Conservation (phyloP, 1,140 invertebrate species). For the Phthorimaea operculella region DNA sequence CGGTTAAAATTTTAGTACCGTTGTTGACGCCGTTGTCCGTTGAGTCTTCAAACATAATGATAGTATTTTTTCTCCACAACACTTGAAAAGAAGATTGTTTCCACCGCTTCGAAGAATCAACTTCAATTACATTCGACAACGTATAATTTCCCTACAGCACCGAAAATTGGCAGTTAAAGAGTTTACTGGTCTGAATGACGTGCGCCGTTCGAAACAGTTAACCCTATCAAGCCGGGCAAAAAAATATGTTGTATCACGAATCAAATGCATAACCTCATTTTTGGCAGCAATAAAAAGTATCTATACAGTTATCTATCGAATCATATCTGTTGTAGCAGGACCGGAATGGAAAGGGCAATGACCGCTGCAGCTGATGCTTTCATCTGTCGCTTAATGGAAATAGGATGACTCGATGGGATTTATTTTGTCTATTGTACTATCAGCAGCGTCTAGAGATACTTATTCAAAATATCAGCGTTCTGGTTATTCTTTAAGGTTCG, state of each 20-base stretch:
- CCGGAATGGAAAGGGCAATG: slow-evolving; percentile 37
- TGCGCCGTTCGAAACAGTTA: slow-evolving; percentile 1
- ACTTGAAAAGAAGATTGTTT: slow-evolving; percentile 1
- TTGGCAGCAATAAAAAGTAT: slow-evolving; percentile 51
- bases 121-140: background rate
- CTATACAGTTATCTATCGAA: slow-evolving; percentile 62
- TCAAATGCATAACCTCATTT: slow-evolving; percentile 51
- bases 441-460: no score
- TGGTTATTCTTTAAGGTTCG: no score
- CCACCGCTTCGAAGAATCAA: background rate
- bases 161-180: background rate
- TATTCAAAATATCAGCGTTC: no score
- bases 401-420: slow-evolving; percentile 28
- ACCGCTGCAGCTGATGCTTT: slow-evolving; percentile 40
- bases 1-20: background rate
- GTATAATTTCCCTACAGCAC: slow-evolving; percentile 3
- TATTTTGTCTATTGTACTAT: background rate
- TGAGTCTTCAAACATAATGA: background rate
- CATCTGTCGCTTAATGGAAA: slow-evolving; percentile 34
- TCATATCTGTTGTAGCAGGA: slow-evolving; percentile 51
- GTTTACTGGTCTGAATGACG: background rate
- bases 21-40: background rate
- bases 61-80: background rate
- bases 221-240: background rate
- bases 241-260: slow-evolving; percentile 24